Base-by-base conservation (phyloP, 1,140 invertebrate genomes). In the Campoletis sonorensis region DNA sequence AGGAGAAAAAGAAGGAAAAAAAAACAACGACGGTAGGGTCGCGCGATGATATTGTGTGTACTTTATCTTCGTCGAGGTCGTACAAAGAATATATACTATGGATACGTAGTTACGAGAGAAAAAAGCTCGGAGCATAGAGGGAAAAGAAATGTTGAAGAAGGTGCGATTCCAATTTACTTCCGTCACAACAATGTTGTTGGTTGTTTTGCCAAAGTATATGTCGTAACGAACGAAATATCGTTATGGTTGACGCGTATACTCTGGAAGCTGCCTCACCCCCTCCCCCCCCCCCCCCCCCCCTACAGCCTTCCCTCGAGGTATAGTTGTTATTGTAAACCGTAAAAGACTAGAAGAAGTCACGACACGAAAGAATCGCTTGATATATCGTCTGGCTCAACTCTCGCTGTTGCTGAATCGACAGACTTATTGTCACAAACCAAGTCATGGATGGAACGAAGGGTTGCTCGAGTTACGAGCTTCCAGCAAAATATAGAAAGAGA, bases 81-180 rank as follows among this genome's bases (percentile, higher is more conserved):
- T 45, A 11, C 5, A 13, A 10, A 45, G 40, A 45, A 45, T 45
- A 45, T 10, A 45, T 45, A 45, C 8, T 13, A 10, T 45, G 40
- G 40, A 45, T 45, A 45, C 13, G 40, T 45, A 45, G 40, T 45
- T 45, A 45, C 40, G 40, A 45, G 11, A 45, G 51, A 54, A 54
- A 54, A 54, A 54, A 54, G 2, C n/a, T 64, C 8, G n/a, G 13
- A 76, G n/a, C 27, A 64, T 68, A 67, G 26, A 5, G 64, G 21
- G 68, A 15, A 75, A 61, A 37, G 26, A 27, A 54, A 54, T 54
- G 51, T 23, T 11, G 40, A 40, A 26, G 33, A 37, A 71, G 68
- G 68, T 73, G 33, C 71, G 40, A 73, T 23, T 26, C 61, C 61
- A 64, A 64, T 64, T 64, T 64, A 64, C 61, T 64, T 64, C 61